phyloP scores from a whole-genome alignment of 1,140 invertebrate species.

The Brachionus calyciflorus region DNA sequence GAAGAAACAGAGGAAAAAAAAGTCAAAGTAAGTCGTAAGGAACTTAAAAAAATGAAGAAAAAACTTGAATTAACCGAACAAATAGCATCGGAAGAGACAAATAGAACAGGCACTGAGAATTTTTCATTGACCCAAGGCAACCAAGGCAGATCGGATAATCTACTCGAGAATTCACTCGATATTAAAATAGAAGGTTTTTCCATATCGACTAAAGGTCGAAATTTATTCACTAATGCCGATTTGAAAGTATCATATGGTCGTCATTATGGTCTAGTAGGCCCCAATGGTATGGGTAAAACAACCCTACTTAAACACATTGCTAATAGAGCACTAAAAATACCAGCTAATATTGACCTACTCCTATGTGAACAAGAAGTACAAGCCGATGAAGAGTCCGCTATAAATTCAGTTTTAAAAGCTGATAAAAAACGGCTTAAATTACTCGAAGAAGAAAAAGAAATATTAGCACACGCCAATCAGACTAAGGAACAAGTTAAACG shows the following conservation, averaged over 20 bases:
- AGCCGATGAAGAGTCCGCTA: constrained; percentile 83
- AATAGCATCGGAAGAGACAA: neutral
- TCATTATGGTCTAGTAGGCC: constrained; percentile 94
- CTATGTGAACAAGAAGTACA: constrained; percentile 98
- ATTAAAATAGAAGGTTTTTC: constrained; percentile 97
- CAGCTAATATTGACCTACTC: constrained; percentile 91
- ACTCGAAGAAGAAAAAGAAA: constrained; percentile 73
- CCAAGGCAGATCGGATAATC: constrained; percentile 74
- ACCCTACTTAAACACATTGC: constrained; percentile 89
- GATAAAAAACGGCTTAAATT: constrained; percentile 81
- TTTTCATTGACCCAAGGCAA: constrained; percentile 90
- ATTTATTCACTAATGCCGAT: constrained; percentile 93
- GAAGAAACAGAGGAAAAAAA: neutral
- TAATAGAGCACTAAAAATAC: constrained; percentile 81
- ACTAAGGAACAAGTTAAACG: constrained; percentile 71
- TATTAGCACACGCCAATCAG: constrained; percentile 66
- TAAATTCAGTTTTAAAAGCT: constrained; percentile 85
- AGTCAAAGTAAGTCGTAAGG: constrained; percentile 34
- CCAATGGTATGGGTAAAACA: constrained; percentile 96
- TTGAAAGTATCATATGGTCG: constrained; percentile 87
- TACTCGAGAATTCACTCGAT: constrained; percentile 89
- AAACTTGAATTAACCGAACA: constrained; percentile 21
- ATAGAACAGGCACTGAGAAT: constrained; percentile 66
- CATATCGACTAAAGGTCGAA: constrained; percentile 93
- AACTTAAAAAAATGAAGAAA: constrained; percentile 43